Conservation (phyloP, 2,888 invertebrate genomes). For the Tanytarsus gracilentus region DNA sequence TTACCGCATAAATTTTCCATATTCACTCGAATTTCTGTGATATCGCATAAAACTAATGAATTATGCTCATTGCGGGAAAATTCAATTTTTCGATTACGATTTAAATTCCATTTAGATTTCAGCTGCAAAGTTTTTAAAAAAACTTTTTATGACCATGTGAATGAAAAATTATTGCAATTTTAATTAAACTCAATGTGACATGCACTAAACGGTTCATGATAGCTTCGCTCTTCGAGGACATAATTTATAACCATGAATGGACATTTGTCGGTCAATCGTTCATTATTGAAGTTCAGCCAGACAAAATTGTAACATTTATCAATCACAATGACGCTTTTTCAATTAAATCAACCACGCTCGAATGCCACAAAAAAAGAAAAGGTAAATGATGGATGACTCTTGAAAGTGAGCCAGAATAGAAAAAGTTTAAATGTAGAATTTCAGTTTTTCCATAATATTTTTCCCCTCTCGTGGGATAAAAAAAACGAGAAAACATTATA, state of each 20-base stretch:
- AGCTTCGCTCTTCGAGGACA: background rate
- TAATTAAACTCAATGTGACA: conserved; percentile 24
- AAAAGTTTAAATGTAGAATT: too few relatives aligned
- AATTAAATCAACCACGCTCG: background rate
- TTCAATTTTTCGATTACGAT: conserved; percentile 1
- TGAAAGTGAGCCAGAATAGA: background rate
- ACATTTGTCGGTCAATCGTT: conserved; percentile 1
- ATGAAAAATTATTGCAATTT: conserved; percentile 26
- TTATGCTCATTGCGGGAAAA: background rate
- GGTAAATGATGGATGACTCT: background rate
- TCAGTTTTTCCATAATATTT: too few relatives aligned
- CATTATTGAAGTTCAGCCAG: conserved; percentile 18
- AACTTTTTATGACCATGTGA: background rate
- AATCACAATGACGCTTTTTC: conserved; percentile 13
- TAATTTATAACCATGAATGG: background rate
- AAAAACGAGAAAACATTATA: conserved; percentile 4
- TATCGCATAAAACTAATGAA: background rate
- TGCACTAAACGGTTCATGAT: conserved; percentile 18
- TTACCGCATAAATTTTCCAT: background rate
- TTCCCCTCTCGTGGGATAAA: background rate
- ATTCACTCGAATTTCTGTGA: background rate
- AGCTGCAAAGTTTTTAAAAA: background rate
- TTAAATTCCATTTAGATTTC: background rate
- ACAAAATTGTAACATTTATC: conserved; percentile 26
- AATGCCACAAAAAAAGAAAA: conserved; percentile 19